Evolutionary conservation across 1,140 invertebrate genomes (phyloP).

Genomic region (Varroa destructor): DNA sequence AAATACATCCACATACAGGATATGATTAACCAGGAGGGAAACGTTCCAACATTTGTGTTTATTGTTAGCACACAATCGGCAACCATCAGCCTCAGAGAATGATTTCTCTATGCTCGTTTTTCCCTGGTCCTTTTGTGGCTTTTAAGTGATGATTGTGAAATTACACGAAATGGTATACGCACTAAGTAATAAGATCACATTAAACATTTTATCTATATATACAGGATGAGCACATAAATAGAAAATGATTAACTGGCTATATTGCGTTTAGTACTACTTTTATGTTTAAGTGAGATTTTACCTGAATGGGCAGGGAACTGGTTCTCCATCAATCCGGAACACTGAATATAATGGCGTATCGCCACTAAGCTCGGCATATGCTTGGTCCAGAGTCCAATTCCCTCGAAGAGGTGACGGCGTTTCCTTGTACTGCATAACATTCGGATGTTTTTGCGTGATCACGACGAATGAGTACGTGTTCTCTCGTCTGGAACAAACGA

Average conservation of each 20-base stretch:
- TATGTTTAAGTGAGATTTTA: background rate
- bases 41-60: conserved; percentile 17
- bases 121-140: no score
- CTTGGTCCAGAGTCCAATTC: conserved; percentile 29
- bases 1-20: conserved; percentile 2
- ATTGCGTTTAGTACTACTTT: conserved; percentile 23
- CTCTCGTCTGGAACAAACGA: background rate
- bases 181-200: no score
- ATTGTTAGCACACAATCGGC: background rate
- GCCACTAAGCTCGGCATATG: conserved; percentile 37
- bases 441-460: conserved; percentile 28
- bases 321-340: conserved; percentile 35
- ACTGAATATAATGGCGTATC: conserved; percentile 38
- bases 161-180: no score
- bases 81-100: no score
- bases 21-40: background rate
- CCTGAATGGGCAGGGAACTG: conserved; percentile 11
- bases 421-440: conserved; percentile 26
- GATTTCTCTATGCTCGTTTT: no score
- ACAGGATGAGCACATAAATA: background rate
- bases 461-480: conserved; percentile 26
- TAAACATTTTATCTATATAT: background rate
- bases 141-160: background rate
- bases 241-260: conserved; percentile 26
- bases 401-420: conserved; percentile 22